Evolutionary conservation across 2,113 vertebrate genomes (phyloP).

Genomic region (Stomatorhinus ivindoensis): DNA sequence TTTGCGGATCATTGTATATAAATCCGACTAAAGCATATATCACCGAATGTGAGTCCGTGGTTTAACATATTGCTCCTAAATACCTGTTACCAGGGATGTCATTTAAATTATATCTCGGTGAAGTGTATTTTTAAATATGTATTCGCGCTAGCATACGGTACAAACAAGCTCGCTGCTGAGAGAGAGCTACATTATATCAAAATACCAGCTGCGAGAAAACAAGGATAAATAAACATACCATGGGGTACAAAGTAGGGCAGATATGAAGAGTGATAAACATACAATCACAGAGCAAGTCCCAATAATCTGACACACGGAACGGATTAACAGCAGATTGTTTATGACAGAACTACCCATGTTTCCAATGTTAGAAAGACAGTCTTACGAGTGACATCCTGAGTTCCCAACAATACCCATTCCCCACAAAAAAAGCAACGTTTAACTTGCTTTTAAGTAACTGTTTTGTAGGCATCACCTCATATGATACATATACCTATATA

Average conservation of each 20-base stretch:
- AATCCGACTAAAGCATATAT: not conserved
- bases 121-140: not conserved
- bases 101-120: not conserved
- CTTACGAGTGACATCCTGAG: conserved; percentile 7
- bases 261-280: not conserved
- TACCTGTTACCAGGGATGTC: not conserved
- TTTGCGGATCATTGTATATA: not conserved
- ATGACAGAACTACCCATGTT: not conserved
- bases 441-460: conserved; percentile 4
- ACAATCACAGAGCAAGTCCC: not conserved
- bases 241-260: not conserved
- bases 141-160: not conserved
- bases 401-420: not conserved
- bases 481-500: conserved; percentile 9
- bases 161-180: not conserved
- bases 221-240: not conserved
- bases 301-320: not conserved
- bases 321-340: not conserved
- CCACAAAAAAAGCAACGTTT: conserved; percentile 6
- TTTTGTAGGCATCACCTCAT: conserved; percentile 5
- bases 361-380: not conserved
- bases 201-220: not conserved
- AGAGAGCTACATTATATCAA: not conserved
- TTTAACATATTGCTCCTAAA: not conserved
- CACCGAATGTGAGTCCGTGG: not conserved